A percentile compares a stretch with the other conserved stretches of the same genome.
Conservation (phyloP, 2,113 vertebrate species). For the Pionites leucogaster region DNA sequence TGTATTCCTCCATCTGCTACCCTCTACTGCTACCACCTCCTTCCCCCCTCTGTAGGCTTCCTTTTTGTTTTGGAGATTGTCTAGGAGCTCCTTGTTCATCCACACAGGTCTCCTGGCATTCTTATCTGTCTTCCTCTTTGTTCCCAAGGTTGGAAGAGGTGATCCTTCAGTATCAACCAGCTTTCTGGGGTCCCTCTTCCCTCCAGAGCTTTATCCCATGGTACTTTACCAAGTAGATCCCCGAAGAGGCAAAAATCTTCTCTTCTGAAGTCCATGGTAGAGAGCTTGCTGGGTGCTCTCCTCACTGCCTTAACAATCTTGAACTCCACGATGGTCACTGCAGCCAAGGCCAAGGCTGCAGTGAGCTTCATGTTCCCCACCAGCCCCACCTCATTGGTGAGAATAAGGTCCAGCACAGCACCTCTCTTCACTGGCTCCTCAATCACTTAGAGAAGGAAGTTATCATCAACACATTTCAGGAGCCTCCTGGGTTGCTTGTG, state of each 20-base stretch:
- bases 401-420: neutral
- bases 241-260: neutral
- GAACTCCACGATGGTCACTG: neutral
- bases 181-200: neutral
- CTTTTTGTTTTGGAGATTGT: neutral
- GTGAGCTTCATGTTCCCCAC: neutral
- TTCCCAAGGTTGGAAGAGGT: neutral
- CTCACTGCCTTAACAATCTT: neutral
- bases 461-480: neutral
- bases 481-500: neutral
- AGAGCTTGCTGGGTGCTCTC: neutral
- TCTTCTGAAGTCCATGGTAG: neutral
- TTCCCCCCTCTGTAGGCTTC: neutral
- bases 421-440: neutral
- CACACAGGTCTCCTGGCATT: neutral
- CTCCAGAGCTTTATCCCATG: neutral
- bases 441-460: neutral
- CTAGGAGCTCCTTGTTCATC: neutral
- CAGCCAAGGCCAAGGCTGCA: neutral
- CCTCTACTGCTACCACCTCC: neutral
- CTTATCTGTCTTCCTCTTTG: neutral
- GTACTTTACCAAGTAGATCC: neutral
- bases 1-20: neutral
- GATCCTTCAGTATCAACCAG: neutral
- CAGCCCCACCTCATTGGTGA: neutral